These are phyloP conservation scores for Poeciliopsis turneri DNA, from an alignment of 2,797 vertebrate genomes.

Conservation along the genomic window DNA sequence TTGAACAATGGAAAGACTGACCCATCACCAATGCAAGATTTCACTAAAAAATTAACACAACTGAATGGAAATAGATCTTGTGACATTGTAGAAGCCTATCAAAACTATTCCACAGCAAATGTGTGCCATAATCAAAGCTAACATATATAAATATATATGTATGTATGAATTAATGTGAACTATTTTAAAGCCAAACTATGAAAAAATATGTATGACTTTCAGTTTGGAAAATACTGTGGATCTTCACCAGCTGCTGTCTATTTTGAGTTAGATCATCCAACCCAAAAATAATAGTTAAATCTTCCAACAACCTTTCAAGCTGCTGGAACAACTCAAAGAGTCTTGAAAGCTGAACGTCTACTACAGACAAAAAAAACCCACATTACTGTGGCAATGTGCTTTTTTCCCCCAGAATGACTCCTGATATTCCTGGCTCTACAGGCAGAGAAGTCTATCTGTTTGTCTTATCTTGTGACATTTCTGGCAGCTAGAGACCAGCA, in stretches of 20 bases:
- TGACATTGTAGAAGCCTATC: not conserved
- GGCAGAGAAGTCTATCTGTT: slow-evolving; percentile 1
- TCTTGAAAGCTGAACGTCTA: not conserved
- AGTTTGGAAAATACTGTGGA: not conserved
- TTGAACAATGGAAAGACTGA: no score
- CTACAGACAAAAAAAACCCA: not conserved
- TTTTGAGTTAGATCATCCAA: slow-evolving; percentile 26
- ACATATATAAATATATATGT: not conserved
- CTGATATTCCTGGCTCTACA: slow-evolving; percentile 12
- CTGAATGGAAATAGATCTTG: not conserved
- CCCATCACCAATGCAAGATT: no score
- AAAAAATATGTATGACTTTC: no score
- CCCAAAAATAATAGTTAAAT: slow-evolving; percentile 36
- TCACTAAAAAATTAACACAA: no score
- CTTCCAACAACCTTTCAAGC: slow-evolving; percentile 36
- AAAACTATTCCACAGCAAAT: no score
- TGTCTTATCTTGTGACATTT: slow-evolving; percentile 37
- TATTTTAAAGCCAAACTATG: no score
- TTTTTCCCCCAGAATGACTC: not conserved
- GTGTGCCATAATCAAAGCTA: not conserved
- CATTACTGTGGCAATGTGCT: not conserved
- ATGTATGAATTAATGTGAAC: no score
- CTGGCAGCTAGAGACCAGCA: slow-evolving; percentile 14
- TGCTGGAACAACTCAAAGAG: not conserved
- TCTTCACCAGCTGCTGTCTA: slow-evolving; percentile 17